Evolutionary conservation across 1,140 invertebrate species (phyloP), one percentile per base, ranked within the genome.

Genomic region (Coptotermes formosanus): DNA sequence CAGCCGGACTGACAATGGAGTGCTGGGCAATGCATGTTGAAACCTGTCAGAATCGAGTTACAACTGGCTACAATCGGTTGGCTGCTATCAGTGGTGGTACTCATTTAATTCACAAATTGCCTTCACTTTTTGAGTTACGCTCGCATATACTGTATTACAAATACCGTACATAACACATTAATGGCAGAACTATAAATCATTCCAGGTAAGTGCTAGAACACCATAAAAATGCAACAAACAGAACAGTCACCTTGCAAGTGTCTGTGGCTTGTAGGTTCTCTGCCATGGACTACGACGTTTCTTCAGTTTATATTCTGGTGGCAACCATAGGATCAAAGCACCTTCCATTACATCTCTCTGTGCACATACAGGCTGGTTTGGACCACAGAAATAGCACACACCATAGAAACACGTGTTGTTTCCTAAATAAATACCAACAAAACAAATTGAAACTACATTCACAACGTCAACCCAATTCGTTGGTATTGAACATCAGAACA

Each of bases 321-420:
- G 95, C 87, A 98, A 91, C 93, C 96, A 96, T 55, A 98, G 93
- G 86, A 98, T 95, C 21, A 97, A 90, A n/a, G 96, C 94, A 21
- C 97, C 97, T 92, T 97, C 96, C 88, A 95, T 91, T 87, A 94
- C 90, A 87, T 94, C 92, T 21, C 93, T 92, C 85, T 95, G 91
- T 4, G 93, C 95, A 92, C 97, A 99, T 9, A 98, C 95, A 4
- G 95, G 94, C 90, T 97, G 96, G 87, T 94, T 93, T 85, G 92
- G 92, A 87, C 94, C 95, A 90, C 98, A 99, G 89, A 97, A 98
- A 90, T 95, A 95, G 90, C 97, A 99, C 89, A 96, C 94, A 0
- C 98, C 97, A 92, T 96, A 98, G 84, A 98, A 93, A 91, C 98
- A 99, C 52, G 94, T 90, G n/a, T 91, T 89, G 81, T 90, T 90